Evolutionary conservation across 1,140 invertebrate species (phyloP).

Genomic region (Radopholus similis): DNA sequence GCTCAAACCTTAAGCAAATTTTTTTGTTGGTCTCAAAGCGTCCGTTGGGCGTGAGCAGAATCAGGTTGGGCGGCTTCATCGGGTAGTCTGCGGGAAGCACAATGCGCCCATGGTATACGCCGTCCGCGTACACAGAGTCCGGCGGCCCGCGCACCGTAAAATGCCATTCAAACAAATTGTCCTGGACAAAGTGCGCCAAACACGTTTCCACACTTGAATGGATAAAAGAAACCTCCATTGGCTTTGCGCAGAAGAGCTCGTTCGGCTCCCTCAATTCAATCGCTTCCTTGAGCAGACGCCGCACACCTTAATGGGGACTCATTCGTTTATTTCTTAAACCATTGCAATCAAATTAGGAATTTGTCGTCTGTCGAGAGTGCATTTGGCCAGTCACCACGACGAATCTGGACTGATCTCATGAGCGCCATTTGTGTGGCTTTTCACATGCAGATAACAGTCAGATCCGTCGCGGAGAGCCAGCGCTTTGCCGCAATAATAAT

Average conservation of each 20-base stretch:
- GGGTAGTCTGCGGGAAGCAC: slow-evolving; percentile 84
- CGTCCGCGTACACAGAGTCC: slow-evolving; percentile 58
- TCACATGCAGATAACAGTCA: background rate
- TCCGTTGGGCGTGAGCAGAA: slow-evolving; percentile 89
- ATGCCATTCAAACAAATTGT: slow-evolving; percentile 97
- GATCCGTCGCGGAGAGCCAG: background rate
- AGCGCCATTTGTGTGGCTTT: background rate
- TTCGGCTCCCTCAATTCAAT: slow-evolving; percentile 76
- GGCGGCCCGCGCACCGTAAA: slow-evolving; percentile 71
- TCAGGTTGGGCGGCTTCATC: slow-evolving; percentile 94
- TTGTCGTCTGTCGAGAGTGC: background rate
- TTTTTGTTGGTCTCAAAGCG: slow-evolving; percentile 89
- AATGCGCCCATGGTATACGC: slow-evolving; percentile 71
- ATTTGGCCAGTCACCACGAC: too few relatives aligned
- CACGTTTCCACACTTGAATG: background rate
- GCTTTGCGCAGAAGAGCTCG: slow-evolving; percentile 82
- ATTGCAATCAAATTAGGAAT: background rate
- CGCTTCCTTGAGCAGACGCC: slow-evolving; percentile 86
- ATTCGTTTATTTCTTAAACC: background rate
- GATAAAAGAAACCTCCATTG: slow-evolving; percentile 69
- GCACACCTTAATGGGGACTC: slow-evolving; percentile 71
- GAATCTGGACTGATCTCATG: too few relatives aligned
- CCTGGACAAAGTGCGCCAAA: slow-evolving; percentile 61
- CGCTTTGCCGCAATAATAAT: background rate
- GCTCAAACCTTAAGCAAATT: slow-evolving; percentile 71